Conservation (phyloP, 2,113 vertebrate genomes). For the Mesoclemmys tuberculata region DNA sequence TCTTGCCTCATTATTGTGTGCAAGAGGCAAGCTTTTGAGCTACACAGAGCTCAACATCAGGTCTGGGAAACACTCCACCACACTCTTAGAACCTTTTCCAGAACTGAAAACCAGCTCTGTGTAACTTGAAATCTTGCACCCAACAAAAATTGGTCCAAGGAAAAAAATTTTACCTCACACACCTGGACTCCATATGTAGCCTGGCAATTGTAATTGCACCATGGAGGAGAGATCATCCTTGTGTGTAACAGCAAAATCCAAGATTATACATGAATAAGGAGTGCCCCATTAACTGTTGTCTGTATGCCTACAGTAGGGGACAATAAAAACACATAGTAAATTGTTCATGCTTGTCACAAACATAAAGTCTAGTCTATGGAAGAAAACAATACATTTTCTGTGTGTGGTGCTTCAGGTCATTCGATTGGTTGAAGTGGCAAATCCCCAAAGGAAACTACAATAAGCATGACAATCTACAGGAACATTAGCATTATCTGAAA, state of each 20-base stretch:
- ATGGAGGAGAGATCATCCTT: background rate
- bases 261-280: background rate
- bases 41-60: too few relatives aligned
- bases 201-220: background rate
- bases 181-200: background rate
- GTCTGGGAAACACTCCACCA: background rate
- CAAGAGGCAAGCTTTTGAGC: too few relatives aligned
- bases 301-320: background rate
- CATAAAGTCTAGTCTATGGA: background rate
- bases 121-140: background rate
- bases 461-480: background rate
- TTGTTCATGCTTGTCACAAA: background rate
- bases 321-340: background rate
- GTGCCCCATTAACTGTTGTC: slow-evolving; percentile 14
- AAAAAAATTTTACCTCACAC: background rate
- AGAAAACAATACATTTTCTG: background rate
- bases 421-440: background rate
- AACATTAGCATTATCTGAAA: background rate
- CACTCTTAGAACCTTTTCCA: background rate
- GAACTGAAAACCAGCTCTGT: background rate
- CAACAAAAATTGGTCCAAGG: background rate
- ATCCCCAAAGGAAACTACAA: accelerated
- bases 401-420: accelerated
- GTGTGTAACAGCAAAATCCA: background rate
- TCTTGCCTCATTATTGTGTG: too few relatives aligned